Evolutionary conservation across 2,113 vertebrate species (phyloP).

Genomic region (Amphiprion ocellaris): DNA sequence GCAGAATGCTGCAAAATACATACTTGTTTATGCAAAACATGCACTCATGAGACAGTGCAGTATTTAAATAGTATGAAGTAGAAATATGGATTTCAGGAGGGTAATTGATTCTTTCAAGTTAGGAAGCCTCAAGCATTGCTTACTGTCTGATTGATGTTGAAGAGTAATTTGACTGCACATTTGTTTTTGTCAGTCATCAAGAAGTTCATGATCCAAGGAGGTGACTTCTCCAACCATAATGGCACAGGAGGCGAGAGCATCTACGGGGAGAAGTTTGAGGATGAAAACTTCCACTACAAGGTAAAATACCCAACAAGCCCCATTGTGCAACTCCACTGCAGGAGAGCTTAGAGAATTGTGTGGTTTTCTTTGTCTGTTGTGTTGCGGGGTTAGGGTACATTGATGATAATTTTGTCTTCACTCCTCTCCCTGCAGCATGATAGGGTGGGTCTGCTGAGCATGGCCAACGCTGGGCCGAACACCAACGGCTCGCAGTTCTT

Average conservation of each 20-base stretch:
- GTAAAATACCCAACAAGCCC: constrained; percentile 76
- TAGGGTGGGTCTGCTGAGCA: constrained; percentile 91
- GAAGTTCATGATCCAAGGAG: constrained; percentile 97
- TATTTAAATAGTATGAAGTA: no score
- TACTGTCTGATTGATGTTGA: not conserved
- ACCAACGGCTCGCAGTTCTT: constrained; percentile 99
- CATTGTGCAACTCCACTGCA: not conserved
- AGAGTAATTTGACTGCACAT: constrained; percentile 9
- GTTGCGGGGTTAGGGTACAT: no score
- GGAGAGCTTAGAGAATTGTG: no score
- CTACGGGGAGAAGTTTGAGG: constrained; percentile 98
- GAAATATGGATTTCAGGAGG: no score
- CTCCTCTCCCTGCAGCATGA: constrained; percentile 87
- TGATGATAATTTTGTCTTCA: no score
- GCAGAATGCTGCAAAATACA: no score
- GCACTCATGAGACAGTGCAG: no score
- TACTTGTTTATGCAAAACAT: no score
- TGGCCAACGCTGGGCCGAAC: constrained; percentile 94
- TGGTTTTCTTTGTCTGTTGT: no score
- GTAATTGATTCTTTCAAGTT: no score
- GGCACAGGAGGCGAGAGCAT: constrained; percentile 98
- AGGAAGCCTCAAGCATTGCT: no score
- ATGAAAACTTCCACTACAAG: constrained; percentile 97
- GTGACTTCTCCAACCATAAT: constrained; percentile 97
- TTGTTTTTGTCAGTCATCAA: constrained; percentile 90